Evolutionary conservation across 2,113 vertebrate species (phyloP), one percentile per base, ranked within the genome.

Genomic region (Psammodynastes pulverulentus): DNA sequence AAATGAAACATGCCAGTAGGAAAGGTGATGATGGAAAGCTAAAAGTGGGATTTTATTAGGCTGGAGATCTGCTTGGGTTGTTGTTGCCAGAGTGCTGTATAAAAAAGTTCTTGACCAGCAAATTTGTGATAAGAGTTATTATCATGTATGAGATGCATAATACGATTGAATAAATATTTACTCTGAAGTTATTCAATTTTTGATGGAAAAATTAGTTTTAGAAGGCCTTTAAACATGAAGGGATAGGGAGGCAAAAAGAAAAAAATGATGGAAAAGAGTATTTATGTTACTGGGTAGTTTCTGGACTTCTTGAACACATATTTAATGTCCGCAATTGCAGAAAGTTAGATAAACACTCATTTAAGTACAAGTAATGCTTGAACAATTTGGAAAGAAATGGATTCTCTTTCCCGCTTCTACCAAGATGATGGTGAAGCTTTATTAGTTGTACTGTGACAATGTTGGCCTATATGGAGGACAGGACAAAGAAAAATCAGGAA

Each of bases 401-500:
- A 79, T 24, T 24, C 67, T 43, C n/a, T 58, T 56, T 56, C 52
- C 39, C 43, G 10, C 86, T 91, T 86, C 26, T 58, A 46, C 34
- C 43, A 56, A 91, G 24, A 86, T 24, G 45, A 21, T 10, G 46
- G 53, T 19, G 34, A 56, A 56, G 43, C 51, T 45, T 90, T 91
- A 43, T 91, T 56, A 46, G 26, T 85, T 91, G 43, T 43, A 39
- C 34, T 45, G 45, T 29, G 53, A 90, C 15, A 58, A 23, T 45
- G 84, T 26, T 86, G 17, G 19, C 34, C 19, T 86, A 29, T 15
- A 29, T 54, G 85, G 90, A 84, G 46, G 90, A 86, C 52, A 91
- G 21, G 56, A 86, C 84, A 91, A 91, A 91, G 52, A 29, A 58
- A 91, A 56, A 91, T 13, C 43, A 21, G 79, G 90, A 86, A 91